A percentile compares a stretch with the other conserved stretches of the same genome.
Conservation (phyloP, 2,113 vertebrate genomes). For the Thamnaconus septentrionalis region DNA sequence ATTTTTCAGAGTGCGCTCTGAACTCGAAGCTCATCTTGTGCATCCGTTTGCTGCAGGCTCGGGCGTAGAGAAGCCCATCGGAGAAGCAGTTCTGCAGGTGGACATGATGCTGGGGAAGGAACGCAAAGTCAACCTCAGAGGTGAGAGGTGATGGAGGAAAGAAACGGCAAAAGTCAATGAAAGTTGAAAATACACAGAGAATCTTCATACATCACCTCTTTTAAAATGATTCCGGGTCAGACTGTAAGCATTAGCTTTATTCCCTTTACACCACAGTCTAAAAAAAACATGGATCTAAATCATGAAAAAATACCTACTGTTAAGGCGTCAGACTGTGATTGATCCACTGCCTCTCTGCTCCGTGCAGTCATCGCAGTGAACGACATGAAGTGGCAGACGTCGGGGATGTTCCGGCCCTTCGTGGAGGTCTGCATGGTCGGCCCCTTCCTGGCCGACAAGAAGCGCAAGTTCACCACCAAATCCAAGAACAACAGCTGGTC, state of each 20-base stretch:
- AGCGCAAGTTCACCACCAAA: slow-evolving; percentile 95
- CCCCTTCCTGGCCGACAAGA: slow-evolving; percentile 91
- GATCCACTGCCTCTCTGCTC: not conserved
- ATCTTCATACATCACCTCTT: no score
- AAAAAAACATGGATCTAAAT: no score
- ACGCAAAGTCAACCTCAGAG: slow-evolving; percentile 91
- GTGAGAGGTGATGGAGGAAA: slow-evolving; percentile 60
- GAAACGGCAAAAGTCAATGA: no score
- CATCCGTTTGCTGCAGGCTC: slow-evolving; percentile 74
- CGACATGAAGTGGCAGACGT: slow-evolving; percentile 96
- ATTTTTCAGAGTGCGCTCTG: not conserved
- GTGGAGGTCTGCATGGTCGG: slow-evolving; percentile 93
- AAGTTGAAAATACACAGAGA: no score
- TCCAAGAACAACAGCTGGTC: slow-evolving; percentile 98
- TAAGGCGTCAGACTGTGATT: not conserved
- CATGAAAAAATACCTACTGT: no score
- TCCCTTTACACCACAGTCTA: no score
- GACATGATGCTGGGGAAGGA: slow-evolving; percentile 91
- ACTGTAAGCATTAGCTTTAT: no score
- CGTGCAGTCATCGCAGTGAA: slow-evolving; percentile 89
- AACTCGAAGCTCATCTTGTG: not conserved
- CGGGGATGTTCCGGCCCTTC: slow-evolving; percentile 95
- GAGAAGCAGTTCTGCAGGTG: slow-evolving; percentile 91
- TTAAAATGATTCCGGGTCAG: no score
- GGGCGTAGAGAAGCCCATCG: slow-evolving; percentile 88